These are phyloP conservation scores for Ornithoptera alexandrae DNA, from an alignment of 2,888 invertebrate genomes.

Conservation along the genomic window DNA sequence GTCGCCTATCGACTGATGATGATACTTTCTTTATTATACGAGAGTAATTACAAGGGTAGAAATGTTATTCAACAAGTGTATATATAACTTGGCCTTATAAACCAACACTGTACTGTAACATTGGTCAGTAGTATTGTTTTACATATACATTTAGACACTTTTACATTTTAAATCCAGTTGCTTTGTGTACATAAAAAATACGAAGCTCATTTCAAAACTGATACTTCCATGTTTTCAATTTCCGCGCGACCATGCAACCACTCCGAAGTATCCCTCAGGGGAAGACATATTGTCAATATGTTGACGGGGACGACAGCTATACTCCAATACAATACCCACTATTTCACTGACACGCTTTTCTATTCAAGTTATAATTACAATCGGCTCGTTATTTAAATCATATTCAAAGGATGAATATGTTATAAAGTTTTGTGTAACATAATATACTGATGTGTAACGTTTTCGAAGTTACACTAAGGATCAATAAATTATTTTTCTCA, in stretches of 20 bases:
- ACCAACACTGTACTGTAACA: background rate
- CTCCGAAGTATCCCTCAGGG: slow-evolving; percentile 30
- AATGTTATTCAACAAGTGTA: no score
- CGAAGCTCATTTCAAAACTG: slow-evolving; percentile 21
- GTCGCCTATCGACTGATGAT: no score
- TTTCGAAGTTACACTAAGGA: background rate
- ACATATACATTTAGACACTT: background rate
- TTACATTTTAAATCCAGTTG: background rate
- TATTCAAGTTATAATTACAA: slow-evolving; percentile 4
- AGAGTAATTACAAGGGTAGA: no score
- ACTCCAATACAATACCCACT: slow-evolving; percentile 19
- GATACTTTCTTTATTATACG: no score
- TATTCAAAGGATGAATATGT: background rate
- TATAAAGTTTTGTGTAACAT: background rate
- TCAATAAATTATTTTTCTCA: background rate
- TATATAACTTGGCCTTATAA: no score
- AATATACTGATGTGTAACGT: background rate
- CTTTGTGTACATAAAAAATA: slow-evolving; percentile 19
- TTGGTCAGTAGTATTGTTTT: background rate
- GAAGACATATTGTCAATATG: slow-evolving; percentile 29
- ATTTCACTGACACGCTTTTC: slow-evolving; percentile 16
- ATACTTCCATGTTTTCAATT: slow-evolving; percentile 33
- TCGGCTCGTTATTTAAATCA: background rate
- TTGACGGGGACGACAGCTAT: slow-evolving; percentile 16
- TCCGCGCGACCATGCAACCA: slow-evolving; percentile 28